phyloP scores from a whole-genome alignment of 2,113 vertebrate genomes.

The Ictidomys tridecemlineatus region DNA sequence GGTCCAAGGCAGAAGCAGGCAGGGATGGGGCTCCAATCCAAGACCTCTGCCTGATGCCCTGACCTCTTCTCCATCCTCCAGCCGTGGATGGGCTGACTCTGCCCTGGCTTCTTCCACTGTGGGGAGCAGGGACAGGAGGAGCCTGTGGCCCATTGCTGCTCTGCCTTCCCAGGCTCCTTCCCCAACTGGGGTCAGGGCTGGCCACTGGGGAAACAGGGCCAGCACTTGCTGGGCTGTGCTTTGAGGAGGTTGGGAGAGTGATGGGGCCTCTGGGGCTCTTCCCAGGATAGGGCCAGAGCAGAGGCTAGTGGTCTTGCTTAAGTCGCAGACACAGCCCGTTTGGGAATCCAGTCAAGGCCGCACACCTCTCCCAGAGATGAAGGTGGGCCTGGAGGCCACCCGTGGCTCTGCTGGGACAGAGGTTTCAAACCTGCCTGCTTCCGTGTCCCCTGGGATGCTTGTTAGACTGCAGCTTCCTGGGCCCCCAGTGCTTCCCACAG shows the following conservation, averaged over 20 bases:
- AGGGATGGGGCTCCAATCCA: background rate
- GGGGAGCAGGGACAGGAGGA: background rate
- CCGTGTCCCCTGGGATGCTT: background rate
- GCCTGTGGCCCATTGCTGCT: background rate
- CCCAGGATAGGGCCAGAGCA: background rate
- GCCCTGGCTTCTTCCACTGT: background rate
- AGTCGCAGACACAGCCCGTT: background rate
- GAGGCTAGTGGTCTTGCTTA: background rate
- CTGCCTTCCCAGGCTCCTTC: background rate
- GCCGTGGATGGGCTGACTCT: accelerated
- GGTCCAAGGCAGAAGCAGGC: background rate
- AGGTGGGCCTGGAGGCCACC: background rate
- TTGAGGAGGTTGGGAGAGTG: background rate
- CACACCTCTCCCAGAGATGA: too few relatives aligned
- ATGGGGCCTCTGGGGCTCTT: background rate
- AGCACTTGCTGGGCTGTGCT: background rate
- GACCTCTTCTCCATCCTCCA: accelerated
- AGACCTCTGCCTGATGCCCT: background rate
- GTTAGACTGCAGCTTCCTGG: too few relatives aligned
- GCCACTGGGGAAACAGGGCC: background rate
- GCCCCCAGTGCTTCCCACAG: accelerated
- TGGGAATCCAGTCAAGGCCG: too few relatives aligned
- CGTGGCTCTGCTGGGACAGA: accelerated
- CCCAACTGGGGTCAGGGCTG: accelerated
- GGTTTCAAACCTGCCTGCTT: background rate